phyloP scores from a whole-genome alignment of 1,140 invertebrate genomes.

The Brachionus rotundiformis region DNA sequence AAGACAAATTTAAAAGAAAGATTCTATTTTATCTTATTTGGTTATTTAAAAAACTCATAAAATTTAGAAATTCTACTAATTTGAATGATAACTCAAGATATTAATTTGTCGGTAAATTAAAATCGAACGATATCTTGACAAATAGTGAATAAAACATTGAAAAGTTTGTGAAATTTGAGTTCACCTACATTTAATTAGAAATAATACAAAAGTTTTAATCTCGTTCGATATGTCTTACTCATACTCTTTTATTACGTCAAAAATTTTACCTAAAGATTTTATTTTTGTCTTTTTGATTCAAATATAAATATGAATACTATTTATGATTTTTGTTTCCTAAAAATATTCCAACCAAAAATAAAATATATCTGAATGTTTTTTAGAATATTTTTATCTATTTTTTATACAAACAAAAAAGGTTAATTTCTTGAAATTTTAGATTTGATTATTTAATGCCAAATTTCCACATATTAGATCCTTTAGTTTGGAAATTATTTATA shows the following conservation, averaged over 20 bases:
- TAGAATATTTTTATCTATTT: not conserved
- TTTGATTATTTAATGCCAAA: conserved; percentile 24
- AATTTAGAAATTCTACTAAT: no score
- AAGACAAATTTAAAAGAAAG: no score
- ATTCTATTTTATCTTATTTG: no score
- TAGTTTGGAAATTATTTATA: conserved; percentile 29
- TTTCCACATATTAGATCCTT: conserved; percentile 1
- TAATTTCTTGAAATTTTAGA: not conserved
- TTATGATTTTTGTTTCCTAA: not conserved
- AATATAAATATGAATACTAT: not conserved
- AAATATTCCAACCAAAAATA: conserved; percentile 37
- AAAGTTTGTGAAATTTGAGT: not conserved
- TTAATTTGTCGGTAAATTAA: no score
- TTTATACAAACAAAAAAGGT: not conserved
- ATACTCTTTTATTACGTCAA: not conserved
- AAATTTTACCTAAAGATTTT: not conserved
- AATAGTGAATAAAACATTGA: not conserved
- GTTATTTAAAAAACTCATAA: no score
- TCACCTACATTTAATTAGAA: not conserved
- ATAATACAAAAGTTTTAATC: not conserved
- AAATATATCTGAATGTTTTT: not conserved
- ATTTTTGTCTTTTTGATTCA: conserved; percentile 4
- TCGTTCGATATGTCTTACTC: not conserved
- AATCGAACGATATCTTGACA: not conserved
- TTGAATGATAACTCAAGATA: no score